Evolutionary conservation across 2,888 invertebrate species (phyloP), one percentile per base, ranked within the genome.

Genomic region (Pharmacophagus antenor): DNA sequence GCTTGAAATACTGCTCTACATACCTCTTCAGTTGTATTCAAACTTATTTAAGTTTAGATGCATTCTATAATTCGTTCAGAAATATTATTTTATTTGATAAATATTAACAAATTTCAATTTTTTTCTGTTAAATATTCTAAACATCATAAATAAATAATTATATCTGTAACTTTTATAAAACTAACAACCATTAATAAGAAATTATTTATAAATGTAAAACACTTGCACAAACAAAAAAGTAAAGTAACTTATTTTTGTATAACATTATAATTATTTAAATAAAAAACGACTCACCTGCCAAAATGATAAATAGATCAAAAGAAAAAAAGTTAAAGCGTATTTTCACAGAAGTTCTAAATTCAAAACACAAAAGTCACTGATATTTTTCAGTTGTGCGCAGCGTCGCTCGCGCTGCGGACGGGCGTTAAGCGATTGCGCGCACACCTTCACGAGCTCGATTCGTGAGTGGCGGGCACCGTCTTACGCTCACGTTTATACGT

Each of bases 401-500:
- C 69, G 65, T 65, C 67, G 67, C 65, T 62, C 62, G 62, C 52
- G 62, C 58, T 52, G 53, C 12, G 22, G 67, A 56, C 63, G 67
- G 65, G 63, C 66, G 66, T 66, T 61, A 67, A 64, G 65, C 67
- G 70, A 65, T 57, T 49, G 75, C 78, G 83, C 82, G 79, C 80
- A 78, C 80, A 75, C 78, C 65, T 68, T 74, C 69, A 67, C 74
- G 69, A 63, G 70, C 72, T 74, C 72, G 65, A 72, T 73, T 74
- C 80, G 82, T 81, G 83, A 88, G 79, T 87, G 88, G 73, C 76
- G 76, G 74, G 77, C 76, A 74, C 67, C 73, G 69, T 63, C 68
- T 67, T 65, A 62, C 55, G 78, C 81, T 64, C 72, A 65, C 72
- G 87, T 80, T 87, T 89, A 84, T 89, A 89, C 88, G 77, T 66